Evolutionary conservation across 1,140 invertebrate genomes (phyloP), one percentile per base, ranked within the genome.

Genomic region (Bombus turneri): DNA sequence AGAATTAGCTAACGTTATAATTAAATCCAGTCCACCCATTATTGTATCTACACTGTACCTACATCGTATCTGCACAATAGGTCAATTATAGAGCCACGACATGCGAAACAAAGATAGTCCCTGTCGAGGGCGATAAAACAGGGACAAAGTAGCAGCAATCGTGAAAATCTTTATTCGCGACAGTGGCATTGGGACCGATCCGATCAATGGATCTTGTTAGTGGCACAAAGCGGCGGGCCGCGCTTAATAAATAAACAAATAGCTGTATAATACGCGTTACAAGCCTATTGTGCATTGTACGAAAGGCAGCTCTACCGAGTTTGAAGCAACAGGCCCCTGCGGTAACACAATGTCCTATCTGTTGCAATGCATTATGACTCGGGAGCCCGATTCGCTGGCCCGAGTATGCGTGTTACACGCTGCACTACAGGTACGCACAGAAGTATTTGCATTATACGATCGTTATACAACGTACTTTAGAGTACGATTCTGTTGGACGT

Each of bases 261-360:
- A 91, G 92, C 87, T 86, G 88, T 92, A 88, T 90, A 92, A 92
- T 91, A 80, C 79, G 89, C 88, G 88, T 53, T 73, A 74, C 81
- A 80, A 37, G 75, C 86, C 92, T 87, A 93, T 93, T 93, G 92
- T 93, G 90, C 92, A 93, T 93, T 93, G 91, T 93, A 81, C 68
- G 28, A 72, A 64, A 80, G 82, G 78, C 57, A 62, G 47, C 79
- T 66, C 79, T 81, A 57, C 69, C 41, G 59, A 57, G 59, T 62
- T 25, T 31, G 66, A 31, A 77, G 69, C 81, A 81, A 22, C 73
- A n/a, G 62, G 37, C 43, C 77, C 69, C 86, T 83, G 72, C 76
- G 73, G 80, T 77, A 87, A 85, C 84, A 83, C 79, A 90, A 91
- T 91, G 79, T 89, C 86, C 72, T 89, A 86, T 88, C 86, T 86